A percentile compares a stretch with the other conserved stretches of the same genome.
phyloP scores from a whole-genome alignment of 2,797 vertebrate genomes.

The Trachops cirrhosus region DNA sequence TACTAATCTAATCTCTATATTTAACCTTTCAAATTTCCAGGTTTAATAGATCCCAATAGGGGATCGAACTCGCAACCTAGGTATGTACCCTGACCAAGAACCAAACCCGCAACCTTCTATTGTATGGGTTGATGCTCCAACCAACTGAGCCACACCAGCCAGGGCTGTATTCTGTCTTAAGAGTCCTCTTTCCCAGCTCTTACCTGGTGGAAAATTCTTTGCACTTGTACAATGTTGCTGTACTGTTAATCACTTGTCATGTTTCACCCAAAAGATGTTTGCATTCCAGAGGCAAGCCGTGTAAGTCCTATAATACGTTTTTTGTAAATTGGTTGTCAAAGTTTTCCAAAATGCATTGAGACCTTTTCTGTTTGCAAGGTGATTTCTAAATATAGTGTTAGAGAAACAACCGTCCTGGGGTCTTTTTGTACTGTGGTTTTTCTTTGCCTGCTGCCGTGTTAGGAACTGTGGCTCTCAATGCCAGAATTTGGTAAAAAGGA shows the following conservation, averaged over 20 bases:
- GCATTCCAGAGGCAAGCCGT: not conserved
- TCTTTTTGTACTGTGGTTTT: no score
- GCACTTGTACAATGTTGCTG: not conserved
- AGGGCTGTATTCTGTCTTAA: not conserved
- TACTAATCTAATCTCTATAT: not conserved
- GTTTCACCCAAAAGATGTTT: constrained; percentile 14
- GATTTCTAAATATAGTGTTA: constrained; percentile 73
- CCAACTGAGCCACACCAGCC: not conserved
- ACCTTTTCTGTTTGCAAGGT: constrained; percentile 77
- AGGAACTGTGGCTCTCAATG: no score
- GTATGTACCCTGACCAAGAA: not conserved
- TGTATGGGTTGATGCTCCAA: not conserved
- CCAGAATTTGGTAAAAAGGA: no score
- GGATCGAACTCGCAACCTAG: not conserved
- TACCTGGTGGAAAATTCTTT: not conserved
- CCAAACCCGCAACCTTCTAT: not conserved
- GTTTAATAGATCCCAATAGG: not conserved
- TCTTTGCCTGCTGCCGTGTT: no score
- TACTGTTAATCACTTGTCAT: constrained; percentile 19
- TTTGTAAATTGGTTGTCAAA: constrained; percentile 52
- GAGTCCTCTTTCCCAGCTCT: not conserved
- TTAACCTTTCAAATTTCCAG: not conserved
- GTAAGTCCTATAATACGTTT: not conserved
- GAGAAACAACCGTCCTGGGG: no score
- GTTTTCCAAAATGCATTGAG: constrained; percentile 74